phyloP scores from a whole-genome alignment of 2,888 invertebrate species.

The Drosophila pegasa region DNA sequence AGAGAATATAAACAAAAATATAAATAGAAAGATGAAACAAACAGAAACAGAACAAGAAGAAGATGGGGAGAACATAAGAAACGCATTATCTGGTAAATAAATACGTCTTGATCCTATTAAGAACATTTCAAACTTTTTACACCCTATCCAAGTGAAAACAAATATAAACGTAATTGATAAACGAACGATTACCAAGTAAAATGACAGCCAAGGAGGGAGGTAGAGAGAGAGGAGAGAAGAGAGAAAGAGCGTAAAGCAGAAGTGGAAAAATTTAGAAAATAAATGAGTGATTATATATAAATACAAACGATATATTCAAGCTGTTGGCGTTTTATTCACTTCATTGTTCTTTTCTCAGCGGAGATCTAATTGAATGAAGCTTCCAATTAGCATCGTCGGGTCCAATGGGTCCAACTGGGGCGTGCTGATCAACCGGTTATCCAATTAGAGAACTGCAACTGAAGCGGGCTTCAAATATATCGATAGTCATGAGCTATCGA shows the following conservation, averaged over 20 bases:
- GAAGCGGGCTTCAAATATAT: neutral
- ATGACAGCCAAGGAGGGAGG: constrained; percentile 19
- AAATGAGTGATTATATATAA: constrained; percentile 75
- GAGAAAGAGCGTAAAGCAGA: constrained; percentile 14
- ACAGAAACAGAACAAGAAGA: constrained; percentile 15
- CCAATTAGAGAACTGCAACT: neutral
- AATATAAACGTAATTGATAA: constrained; percentile 48
- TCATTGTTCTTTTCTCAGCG: neutral
- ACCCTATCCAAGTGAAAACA: constrained; percentile 56
- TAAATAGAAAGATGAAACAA: constrained; percentile 23
- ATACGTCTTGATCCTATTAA: constrained; percentile 62
- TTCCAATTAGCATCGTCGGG: neutral
- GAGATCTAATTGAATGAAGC: neutral
- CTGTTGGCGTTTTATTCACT: constrained; percentile 1
- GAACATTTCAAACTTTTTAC: constrained; percentile 70
- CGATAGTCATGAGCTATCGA: constrained; percentile 1
- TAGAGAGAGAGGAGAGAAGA: neutral
- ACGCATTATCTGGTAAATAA: constrained; percentile 45
- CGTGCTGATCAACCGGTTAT: neutral
- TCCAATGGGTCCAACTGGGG: neutral
- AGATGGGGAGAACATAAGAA: neutral
- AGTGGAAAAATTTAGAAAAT: constrained; percentile 59
- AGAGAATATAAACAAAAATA: constrained; percentile 21
- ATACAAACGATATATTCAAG: constrained; percentile 43
- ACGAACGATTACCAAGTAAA: constrained; percentile 58